Evolutionary conservation across 2,797 vertebrate genomes (phyloP).

Genomic region (Rhynchotus rufescens): DNA sequence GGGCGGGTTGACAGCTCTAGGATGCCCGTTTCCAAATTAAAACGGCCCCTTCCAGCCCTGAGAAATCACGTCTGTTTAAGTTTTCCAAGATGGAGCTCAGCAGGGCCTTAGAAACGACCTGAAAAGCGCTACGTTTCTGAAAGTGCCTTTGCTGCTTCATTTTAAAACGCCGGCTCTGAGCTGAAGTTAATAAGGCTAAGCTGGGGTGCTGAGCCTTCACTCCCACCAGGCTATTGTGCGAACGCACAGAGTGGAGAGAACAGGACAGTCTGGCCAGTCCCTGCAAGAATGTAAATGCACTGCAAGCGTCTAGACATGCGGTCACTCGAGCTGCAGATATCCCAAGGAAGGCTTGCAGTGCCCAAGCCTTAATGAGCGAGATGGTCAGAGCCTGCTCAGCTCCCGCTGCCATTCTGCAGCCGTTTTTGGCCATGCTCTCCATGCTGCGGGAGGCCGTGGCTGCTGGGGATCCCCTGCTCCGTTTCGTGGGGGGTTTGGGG

Average conservation of each 20-base stretch:
- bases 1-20: conserved; percentile 66
- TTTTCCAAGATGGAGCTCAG: conserved; percentile 65
- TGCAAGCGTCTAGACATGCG: conserved; percentile 77
- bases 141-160: conserved; percentile 66
- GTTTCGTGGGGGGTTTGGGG: not conserved
- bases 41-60: conserved; percentile 73
- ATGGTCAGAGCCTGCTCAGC: conserved; percentile 7
- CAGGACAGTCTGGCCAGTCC: conserved; percentile 47
- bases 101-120: conserved; percentile 63
- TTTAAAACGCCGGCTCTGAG: conserved; percentile 73
- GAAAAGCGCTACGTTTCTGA: conserved; percentile 36
- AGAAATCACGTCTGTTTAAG: conserved; percentile 71
- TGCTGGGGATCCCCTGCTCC: not conserved
- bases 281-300: conserved; percentile 71
- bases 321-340: conserved; percentile 65
- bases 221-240: conserved; percentile 53
- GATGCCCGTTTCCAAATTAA: conserved; percentile 70
- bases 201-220: conserved; percentile 46
- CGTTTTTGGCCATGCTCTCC: not conserved
- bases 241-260: conserved; percentile 68
- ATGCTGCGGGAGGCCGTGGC: not conserved
- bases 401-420: not conserved
- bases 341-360: conserved; percentile 29
- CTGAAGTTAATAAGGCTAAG: conserved; percentile 69
- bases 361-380: conserved; percentile 36